Evolutionary conservation across 2,888 invertebrate species (phyloP), one percentile per base, ranked within the genome.

Genomic region (Lithosia quadra): DNA sequence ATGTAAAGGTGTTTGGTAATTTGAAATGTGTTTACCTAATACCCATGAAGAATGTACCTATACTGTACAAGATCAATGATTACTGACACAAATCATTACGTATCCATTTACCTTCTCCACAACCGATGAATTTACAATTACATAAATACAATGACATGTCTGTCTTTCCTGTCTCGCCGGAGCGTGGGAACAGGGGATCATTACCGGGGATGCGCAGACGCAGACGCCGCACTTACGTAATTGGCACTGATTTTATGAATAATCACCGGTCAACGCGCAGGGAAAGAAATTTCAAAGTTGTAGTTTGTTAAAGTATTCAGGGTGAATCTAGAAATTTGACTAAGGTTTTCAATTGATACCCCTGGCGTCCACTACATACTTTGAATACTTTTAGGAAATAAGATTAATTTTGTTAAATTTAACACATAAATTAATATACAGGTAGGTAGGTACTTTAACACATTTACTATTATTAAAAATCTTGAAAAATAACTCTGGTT

Each of bases 161-260:
- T 39, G 63, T 53, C 53, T 22, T 34, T 28, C 53, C 18, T 21
- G 58, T 36, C 34, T 59, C 62, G 63, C 65, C 61, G 15, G 73
- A 75, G 66, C 79, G 82, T 77, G 78, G 76, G 75, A 75, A 73
- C 72, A 57, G 53, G 57, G 57, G 71, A 72, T 75, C 71, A 81
- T 81, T 80, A 77, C 77, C 69, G 43, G 65, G 59, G 9, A 70
- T 75, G 79, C 74, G 77, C 79, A 73, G 68, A 79, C 70, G 72
- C 78, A 70, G 69, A 80, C 81, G 74, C 82, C 80, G 76, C 79
- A 68, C 80, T 83, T 81, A 81, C 75, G 84, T 85, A 85, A 86
- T 86, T 86, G 83, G 78, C 80, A 75, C 76, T 82, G 83, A 85
- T 86, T 85, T 84, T 71, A 73, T 76, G 75, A 71, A 82, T 80